These are phyloP conservation scores for Caenorhabditis sp. DNA, from an alignment of 2,888 invertebrate species.

Conservation along the genomic window DNA sequence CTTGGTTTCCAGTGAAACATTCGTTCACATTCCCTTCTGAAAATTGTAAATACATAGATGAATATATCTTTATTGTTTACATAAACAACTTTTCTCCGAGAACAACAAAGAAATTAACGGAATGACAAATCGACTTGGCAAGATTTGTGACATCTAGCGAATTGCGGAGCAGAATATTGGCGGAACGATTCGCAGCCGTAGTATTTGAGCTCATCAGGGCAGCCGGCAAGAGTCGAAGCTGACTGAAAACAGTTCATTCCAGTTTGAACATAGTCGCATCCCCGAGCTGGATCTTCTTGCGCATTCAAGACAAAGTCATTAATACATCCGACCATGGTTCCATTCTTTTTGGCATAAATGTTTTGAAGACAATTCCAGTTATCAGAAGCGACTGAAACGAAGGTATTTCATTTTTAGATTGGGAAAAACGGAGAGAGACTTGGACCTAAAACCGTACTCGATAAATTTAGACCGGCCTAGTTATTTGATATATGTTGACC, in stretches of 20 bases:
- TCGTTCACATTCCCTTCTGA: slow-evolving; percentile 4
- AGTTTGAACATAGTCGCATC: slow-evolving; percentile 39
- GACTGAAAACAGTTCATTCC: slow-evolving; percentile 45
- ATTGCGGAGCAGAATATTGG: slow-evolving; percentile 38
- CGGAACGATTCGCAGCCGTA: slow-evolving; percentile 53
- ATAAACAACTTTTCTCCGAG: neutral
- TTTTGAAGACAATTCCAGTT: slow-evolving; percentile 51
- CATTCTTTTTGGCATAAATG: slow-evolving; percentile 44
- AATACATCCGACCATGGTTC: slow-evolving; percentile 42
- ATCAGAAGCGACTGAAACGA: slow-evolving; percentile 48
- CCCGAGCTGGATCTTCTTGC: slow-evolving; percentile 38
- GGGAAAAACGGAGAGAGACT: too few species aligned
- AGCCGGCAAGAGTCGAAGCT: slow-evolving; percentile 20
- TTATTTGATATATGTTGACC: too few species aligned
- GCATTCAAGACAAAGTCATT: slow-evolving; percentile 40
- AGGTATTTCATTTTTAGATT: too few species aligned
- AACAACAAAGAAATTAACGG: neutral
- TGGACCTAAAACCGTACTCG: too few species aligned
- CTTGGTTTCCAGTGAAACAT: slow-evolving; percentile 19
- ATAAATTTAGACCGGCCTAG: too few species aligned
- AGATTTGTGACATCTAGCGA: slow-evolving; percentile 22
- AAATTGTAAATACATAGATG: neutral
- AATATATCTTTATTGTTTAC: neutral
- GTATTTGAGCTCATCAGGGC: slow-evolving; percentile 44
- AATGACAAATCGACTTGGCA: slow-evolving; percentile 5